A percentile compares a stretch with the other conserved stretches of the same genome.
These are phyloP conservation scores for Myrmecophaga tridactyla DNA, from an alignment of 2,113 vertebrate species.

Conservation along the genomic window DNA sequence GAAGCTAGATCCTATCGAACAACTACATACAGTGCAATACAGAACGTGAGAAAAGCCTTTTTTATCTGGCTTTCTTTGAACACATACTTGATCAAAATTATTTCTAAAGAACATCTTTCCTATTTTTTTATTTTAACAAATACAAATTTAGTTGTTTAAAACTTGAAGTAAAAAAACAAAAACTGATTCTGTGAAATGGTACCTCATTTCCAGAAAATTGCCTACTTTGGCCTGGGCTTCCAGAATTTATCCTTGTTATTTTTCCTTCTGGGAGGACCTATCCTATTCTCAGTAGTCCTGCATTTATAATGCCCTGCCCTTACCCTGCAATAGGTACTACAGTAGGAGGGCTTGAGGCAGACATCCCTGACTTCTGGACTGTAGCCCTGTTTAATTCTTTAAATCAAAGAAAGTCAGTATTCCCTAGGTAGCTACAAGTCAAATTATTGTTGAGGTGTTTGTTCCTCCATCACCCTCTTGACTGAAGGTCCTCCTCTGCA, in stretches of 20 bases:
- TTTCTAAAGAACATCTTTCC: constrained; percentile 92
- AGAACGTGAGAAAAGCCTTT: constrained; percentile 88
- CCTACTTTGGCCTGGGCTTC: constrained; percentile 4
- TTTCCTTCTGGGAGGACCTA: not conserved
- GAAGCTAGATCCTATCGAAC: too few species aligned
- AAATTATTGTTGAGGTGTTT: constrained; percentile 35
- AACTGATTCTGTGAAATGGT: constrained; percentile 99
- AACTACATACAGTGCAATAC: too few species aligned
- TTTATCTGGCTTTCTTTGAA: constrained; percentile 89
- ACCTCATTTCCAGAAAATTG: constrained; percentile 93
- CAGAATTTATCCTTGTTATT: constrained; percentile 39
- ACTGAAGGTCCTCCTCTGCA: not conserved
- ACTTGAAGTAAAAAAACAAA: constrained; percentile 97
- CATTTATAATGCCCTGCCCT: not conserved
- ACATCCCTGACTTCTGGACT: not conserved
- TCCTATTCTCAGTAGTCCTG: constrained; percentile 18
- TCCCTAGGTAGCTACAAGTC: not conserved
- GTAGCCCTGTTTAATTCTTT: not conserved
- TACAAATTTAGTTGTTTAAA: constrained; percentile 95
- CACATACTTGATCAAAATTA: constrained; percentile 89
- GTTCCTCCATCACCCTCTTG: not conserved
- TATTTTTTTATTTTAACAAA: constrained; percentile 92
- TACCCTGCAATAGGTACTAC: not conserved
- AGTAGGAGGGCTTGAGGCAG: not conserved
- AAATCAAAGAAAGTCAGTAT: constrained; percentile 27